Percentiles rank a stretch among this genome's conserved stretches.
Evolutionary conservation across 1,140 invertebrate species (phyloP).

Genomic region (Idris sp.): DNA sequence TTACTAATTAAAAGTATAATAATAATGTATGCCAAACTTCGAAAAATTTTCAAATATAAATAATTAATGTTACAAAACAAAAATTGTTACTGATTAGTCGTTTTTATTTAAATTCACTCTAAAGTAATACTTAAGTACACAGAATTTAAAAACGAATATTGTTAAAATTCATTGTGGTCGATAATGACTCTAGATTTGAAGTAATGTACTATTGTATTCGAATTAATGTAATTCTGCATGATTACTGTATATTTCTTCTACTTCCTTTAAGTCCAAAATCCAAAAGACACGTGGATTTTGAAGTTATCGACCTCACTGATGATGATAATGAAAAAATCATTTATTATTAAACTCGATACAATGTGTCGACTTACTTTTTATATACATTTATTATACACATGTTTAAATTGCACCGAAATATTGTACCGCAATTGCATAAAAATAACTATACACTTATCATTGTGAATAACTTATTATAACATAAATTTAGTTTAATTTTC

Average conservation of each 20-base stretch:
- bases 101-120: conserved; percentile 17
- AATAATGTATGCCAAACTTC: no score
- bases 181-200: conserved; percentile 27
- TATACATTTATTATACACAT: conserved; percentile 44
- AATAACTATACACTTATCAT: no score
- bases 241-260: conserved; percentile 5
- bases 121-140: conserved; percentile 25
- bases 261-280: conserved; percentile 1
- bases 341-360: conserved; percentile 51
- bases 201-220: conserved; percentile 20
- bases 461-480: no score
- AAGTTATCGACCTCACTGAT: conserved; percentile 50
- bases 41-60: no score
- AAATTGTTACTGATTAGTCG: conserved; percentile 13
- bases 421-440: conserved; percentile 20
- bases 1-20: no score
- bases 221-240: background rate
- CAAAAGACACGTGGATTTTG: background rate
- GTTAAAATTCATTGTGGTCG: conserved; percentile 46
- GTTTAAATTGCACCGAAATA: conserved; percentile 35
- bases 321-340: conserved; percentile 37
- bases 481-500: no score
- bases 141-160: conserved; percentile 26
- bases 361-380: conserved; percentile 52
- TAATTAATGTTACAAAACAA: conserved; percentile 22